phyloP scores from a whole-genome alignment of 2,888 invertebrate genomes.

The Andrena dorsata region DNA sequence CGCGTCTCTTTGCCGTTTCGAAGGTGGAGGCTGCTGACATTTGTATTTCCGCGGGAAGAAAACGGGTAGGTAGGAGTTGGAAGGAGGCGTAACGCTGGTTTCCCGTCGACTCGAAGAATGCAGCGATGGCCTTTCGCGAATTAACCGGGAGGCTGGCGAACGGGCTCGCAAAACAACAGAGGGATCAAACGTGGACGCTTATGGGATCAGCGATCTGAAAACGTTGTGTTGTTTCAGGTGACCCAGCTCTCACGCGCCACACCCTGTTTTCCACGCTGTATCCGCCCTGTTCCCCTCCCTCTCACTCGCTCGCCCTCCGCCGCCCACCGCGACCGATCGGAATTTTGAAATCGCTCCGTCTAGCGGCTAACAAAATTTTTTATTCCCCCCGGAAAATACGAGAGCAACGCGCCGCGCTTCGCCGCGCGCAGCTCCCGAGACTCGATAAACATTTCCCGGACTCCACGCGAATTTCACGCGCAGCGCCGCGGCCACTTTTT shows the following conservation, averaged over 20 bases:
- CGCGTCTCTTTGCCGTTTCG: not conserved
- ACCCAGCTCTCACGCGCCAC: constrained; percentile 81
- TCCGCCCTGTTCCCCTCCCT: constrained; percentile 54
- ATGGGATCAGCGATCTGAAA: constrained; percentile 84
- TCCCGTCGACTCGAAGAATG: constrained; percentile 60
- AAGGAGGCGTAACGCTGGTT: not conserved
- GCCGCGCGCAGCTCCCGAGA: constrained; percentile 1
- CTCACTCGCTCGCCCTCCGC: constrained; percentile 11
- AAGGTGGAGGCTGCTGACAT: no score
- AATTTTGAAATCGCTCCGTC: constrained; percentile 75
- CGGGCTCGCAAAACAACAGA: constrained; percentile 81
- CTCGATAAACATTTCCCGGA: constrained; percentile 27
- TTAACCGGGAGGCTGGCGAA: constrained; percentile 74
- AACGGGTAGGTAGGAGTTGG: not conserved
- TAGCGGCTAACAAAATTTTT: constrained; percentile 63
- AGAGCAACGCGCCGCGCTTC: not conserved
- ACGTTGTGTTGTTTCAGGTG: constrained; percentile 85
- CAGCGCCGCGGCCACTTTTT: not conserved
- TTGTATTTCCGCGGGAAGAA: not conserved
- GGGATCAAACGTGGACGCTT: constrained; percentile 83
- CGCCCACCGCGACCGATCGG: constrained; percentile 66
- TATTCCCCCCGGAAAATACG: constrained; percentile 44
- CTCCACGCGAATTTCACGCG: not conserved
- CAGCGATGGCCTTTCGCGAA: constrained; percentile 68
- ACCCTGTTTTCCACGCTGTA: constrained; percentile 74